These are phyloP conservation scores for Tragelaphus buxtoni DNA, from an alignment of 2,113 vertebrate species.

Conservation along the genomic window DNA sequence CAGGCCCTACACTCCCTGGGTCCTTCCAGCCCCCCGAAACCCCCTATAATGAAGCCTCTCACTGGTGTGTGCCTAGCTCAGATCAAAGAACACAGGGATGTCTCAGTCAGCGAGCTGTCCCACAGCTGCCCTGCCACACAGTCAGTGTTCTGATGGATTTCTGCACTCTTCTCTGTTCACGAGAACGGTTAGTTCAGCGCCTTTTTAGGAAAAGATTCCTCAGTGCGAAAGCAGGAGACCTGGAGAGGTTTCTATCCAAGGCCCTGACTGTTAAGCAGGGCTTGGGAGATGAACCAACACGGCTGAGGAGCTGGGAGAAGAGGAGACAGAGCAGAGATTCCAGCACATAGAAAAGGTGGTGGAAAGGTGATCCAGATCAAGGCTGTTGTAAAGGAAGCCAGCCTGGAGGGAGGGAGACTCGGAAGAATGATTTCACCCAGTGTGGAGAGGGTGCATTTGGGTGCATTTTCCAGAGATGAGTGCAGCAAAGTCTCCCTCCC, in stretches of 20 bases:
- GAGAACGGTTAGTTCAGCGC: not conserved
- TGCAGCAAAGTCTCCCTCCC: not conserved
- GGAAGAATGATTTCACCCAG: not conserved
- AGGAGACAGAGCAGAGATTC: not conserved
- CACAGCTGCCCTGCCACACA: not conserved
- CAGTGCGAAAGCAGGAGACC: not conserved
- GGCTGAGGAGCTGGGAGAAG: not conserved
- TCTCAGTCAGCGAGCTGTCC: not conserved
- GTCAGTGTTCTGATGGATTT: not conserved
- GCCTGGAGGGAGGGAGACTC: not conserved
- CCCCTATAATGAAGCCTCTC: not conserved
- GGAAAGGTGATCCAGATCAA: not conserved
- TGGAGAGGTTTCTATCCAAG: not conserved
- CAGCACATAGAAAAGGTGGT: not conserved
- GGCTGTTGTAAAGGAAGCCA: not conserved
- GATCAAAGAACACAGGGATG: not conserved
- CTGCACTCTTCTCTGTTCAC: rapidly evolving
- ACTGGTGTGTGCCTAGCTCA: not conserved
- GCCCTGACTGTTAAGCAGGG: not conserved
- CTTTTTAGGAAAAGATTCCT: not conserved
- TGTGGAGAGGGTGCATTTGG: not conserved
- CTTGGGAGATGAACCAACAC: not conserved
- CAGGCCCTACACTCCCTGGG: not conserved
- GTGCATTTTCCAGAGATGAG: not conserved
- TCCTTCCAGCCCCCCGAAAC: not conserved